Evolutionary conservation across 2,888 invertebrate species (phyloP), one percentile per base, ranked within the genome.

Genomic region (Dermolepida albohirtum): DNA sequence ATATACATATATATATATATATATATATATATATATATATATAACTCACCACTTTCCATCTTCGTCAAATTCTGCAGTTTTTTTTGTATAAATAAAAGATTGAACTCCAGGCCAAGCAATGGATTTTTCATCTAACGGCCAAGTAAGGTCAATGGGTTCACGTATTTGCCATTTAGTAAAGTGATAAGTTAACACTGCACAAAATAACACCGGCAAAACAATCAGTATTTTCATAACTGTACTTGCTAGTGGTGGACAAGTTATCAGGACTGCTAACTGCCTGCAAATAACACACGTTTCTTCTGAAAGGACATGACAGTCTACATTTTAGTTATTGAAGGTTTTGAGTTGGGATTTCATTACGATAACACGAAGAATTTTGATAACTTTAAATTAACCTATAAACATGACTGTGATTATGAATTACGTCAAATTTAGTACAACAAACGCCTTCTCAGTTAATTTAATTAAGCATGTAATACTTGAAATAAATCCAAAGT

Each of bases 71-170:
- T 70, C 70, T 14, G 68, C 77, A n/a, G 74, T 66, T 67, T 74
- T 71, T 71, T 76, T 80, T 5, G 76, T 78, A 70, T 77, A 80
- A 16, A 54, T 44, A 70, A 81, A 81, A 0, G 70, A 68, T 52
- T 68, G 67, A 5, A 66, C 64, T 7, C 74, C 75, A 8, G 74
- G 68, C 81, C 81, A 82, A 55, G 77, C 76, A 59, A 78, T 63
- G 14, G 79, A 78, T 14, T 77, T 69, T 34, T 79, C 76, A 49
- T 78, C 74, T 52, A 79, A 77, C 17, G 72, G 65, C 80, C 80
- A 81, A 8, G 78, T 77, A 67, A 81, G 70, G 72, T 81, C 81
- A 4, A 77, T 39, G 2, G 55, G 64, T 49, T 64, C 62, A 5
- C 51, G 55, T 10, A 68, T 54, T 40, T 64, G 27, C 51, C 44